Conservation (phyloP, 2,113 vertebrate species). For the Alouatta palliata region DNA sequence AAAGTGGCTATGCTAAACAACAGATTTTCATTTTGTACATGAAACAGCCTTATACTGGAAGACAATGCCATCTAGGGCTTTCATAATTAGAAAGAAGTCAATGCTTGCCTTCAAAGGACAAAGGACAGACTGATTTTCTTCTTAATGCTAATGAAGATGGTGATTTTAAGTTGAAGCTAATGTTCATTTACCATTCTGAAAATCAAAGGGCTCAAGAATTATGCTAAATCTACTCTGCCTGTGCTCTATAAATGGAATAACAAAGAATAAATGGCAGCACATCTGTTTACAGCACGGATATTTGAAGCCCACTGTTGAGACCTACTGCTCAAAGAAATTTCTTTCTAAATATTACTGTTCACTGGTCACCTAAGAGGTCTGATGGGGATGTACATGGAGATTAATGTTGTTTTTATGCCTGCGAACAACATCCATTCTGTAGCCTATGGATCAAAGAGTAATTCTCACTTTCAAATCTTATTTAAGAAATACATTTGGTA, state of each 20-base stretch:
- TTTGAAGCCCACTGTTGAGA: not conserved
- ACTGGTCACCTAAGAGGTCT: not conserved
- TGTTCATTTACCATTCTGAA: not conserved
- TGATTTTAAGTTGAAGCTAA: not conserved
- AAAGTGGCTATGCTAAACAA: not conserved
- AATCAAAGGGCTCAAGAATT: not conserved
- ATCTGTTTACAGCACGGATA: not conserved
- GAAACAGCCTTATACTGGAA: not conserved
- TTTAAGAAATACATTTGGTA: not conserved
- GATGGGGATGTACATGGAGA: not conserved
- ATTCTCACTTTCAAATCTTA: not conserved
- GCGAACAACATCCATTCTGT: not conserved
- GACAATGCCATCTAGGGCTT: not conserved
- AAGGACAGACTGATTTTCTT: not conserved
- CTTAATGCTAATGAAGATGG: not conserved
- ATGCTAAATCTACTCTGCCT: not conserved
- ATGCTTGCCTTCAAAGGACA: not conserved
- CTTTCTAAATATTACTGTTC: not conserved
- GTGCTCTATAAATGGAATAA: not conserved
- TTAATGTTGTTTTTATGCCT: not conserved
- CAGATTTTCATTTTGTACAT: not conserved
- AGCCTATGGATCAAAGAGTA: not conserved
- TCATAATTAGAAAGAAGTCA: not conserved
- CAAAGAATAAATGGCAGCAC: not conserved
- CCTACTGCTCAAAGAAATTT: not conserved